phyloP scores from a whole-genome alignment of 2,113 vertebrate species.

The Tringa solitaria region DNA sequence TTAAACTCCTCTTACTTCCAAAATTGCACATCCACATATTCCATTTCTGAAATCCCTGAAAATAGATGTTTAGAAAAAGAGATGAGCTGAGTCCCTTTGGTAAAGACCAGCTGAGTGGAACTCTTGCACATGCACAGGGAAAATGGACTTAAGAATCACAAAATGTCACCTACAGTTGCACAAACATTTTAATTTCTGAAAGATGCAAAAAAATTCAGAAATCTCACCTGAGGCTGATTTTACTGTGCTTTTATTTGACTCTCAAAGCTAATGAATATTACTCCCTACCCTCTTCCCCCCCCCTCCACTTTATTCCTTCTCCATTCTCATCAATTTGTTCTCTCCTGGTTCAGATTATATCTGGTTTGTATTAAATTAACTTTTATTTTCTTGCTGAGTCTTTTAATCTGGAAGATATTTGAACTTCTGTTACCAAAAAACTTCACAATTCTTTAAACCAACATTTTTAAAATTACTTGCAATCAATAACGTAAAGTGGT shows the following conservation, averaged over 20 bases:
- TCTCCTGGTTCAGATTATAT: neutral
- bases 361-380: neutral
- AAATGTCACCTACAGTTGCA: neutral
- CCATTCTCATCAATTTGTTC: neutral
- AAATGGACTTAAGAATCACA: neutral
- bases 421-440: neutral
- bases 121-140: neutral
- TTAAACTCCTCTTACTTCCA: neutral
- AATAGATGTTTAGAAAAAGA: neutral
- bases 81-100: neutral
- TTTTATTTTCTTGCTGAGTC: neutral
- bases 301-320: neutral
- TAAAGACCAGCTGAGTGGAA: neutral
- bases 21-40: neutral
- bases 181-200: neutral
- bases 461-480: neutral
- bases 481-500: neutral
- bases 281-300: no score
- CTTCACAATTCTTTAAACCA: neutral
- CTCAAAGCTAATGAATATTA: neutral
- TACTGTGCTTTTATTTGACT: neutral
- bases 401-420: conserved; percentile 2
- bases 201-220: neutral
- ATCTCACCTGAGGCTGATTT: neutral
- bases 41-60: neutral